Percentiles rank a stretch among this genome's conserved stretches.
Evolutionary conservation across 2,888 invertebrate genomes (phyloP).

Genomic region (Chirona hameri): DNA sequence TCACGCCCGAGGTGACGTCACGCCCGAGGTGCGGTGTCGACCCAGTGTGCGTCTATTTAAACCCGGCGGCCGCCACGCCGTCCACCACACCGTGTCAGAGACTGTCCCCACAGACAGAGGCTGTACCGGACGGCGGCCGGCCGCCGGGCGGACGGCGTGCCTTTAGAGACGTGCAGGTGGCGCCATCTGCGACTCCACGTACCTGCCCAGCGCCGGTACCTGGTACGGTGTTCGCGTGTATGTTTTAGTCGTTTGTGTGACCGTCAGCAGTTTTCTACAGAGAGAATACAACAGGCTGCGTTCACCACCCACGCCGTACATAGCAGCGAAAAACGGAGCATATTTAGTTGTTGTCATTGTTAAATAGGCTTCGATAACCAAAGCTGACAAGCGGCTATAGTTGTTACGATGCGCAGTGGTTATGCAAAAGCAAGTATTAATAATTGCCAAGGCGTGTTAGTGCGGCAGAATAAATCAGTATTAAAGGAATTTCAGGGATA

Average conservation of each 20-base stretch:
- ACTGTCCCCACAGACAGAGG: background rate
- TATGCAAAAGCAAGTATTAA: no score
- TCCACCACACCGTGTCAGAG: background rate
- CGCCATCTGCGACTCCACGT: constrained; percentile 4
- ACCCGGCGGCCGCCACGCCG: background rate
- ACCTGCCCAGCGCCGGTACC: constrained; percentile 29
- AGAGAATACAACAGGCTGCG: background rate
- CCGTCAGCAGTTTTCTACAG: constrained; percentile 28
- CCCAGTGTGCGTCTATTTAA: background rate
- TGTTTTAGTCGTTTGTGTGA: constrained; percentile 23
- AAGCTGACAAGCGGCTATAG: no score
- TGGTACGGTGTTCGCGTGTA: background rate
- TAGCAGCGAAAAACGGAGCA: background rate
- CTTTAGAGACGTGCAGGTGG: constrained; percentile 25
- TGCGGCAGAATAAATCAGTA: no score
- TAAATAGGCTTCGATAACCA: no score
- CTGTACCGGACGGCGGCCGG: background rate
- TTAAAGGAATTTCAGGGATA: no score
- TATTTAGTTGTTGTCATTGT: no score
- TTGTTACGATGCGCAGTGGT: no score
- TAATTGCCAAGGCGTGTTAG: no score
- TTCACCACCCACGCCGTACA: background rate
- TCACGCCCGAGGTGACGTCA: no score
- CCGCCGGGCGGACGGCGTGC: background rate
- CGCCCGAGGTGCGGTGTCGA: no score